These are phyloP conservation scores for Micromussa lordhowensis DNA, from an alignment of 92 coral and sea anemone species.

Conservation along the genomic window DNA sequence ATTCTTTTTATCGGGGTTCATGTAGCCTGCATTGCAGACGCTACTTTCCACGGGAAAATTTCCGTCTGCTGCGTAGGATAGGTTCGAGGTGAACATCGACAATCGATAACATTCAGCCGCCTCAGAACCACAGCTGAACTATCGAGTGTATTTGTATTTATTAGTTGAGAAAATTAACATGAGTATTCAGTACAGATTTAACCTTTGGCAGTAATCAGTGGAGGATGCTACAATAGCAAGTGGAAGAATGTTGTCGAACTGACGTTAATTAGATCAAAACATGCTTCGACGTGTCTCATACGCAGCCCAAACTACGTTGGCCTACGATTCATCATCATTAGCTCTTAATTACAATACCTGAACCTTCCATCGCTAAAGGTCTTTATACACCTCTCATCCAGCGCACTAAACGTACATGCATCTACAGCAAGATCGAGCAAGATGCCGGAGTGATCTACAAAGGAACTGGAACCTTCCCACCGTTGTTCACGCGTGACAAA, in stretches of 20 bases:
- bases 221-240: not conserved
- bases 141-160: too few species aligned
- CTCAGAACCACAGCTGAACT: too few species aligned
- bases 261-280: too few species aligned
- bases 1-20: too few species aligned
- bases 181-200: not conserved
- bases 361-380: not conserved
- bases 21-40: too few species aligned
- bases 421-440: not conserved
- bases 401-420: not conserved
- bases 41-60: too few species aligned
- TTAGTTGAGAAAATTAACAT: too few species aligned
- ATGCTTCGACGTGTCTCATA: not conserved
- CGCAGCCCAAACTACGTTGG: not conserved
- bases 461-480: not conserved
- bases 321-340: not conserved
- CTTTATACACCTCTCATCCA: not conserved
- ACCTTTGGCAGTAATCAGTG: not conserved
- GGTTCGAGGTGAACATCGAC: too few species aligned
- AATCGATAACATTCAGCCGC: too few species aligned
- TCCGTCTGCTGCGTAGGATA: too few species aligned
- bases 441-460: not conserved
- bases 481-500: not conserved
- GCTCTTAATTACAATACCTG: not conserved
- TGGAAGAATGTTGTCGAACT: not conserved